These are phyloP conservation scores for Saccostrea glomerata DNA, from an alignment of 1,140 invertebrate genomes.

Conservation along the genomic window DNA sequence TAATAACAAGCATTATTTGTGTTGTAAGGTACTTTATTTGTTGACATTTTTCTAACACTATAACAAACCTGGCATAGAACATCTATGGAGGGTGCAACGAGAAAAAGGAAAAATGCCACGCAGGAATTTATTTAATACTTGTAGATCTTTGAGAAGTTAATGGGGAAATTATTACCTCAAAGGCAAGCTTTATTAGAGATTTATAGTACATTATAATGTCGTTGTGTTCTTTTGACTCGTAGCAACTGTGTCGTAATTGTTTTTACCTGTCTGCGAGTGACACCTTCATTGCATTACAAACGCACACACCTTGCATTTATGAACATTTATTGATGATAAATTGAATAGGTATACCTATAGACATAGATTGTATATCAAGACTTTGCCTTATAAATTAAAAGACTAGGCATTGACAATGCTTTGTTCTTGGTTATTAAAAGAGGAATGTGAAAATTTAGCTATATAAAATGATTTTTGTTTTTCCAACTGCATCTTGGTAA, in stretches of 20 bases:
- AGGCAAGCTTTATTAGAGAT: conserved; percentile 2
- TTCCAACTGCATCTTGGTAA: neutral
- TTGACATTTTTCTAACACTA: conserved; percentile 27
- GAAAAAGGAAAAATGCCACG: neutral
- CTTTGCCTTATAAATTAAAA: neutral
- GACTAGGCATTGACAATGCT: neutral
- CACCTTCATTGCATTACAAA: neutral
- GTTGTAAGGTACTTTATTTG: conserved; percentile 16
- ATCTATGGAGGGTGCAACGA: neutral
- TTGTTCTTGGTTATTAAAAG: neutral
- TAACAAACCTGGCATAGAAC: neutral
- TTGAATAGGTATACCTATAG: too few species aligned
- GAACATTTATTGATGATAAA: too few species aligned
- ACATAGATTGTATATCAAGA: too few species aligned
- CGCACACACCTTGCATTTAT: neutral
- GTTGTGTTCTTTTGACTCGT: neutral
- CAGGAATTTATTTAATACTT: neutral
- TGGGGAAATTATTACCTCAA: neutral
- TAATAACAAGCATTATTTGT: neutral
- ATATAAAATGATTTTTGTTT: neutral
- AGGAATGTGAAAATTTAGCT: neutral
- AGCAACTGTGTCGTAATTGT: conserved; percentile 1
- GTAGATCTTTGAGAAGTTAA: neutral
- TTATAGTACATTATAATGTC: neutral
- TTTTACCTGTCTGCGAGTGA: neutral